Conservation (phyloP, 2,113 vertebrate species). For the Pygoscelis antarcticus region DNA sequence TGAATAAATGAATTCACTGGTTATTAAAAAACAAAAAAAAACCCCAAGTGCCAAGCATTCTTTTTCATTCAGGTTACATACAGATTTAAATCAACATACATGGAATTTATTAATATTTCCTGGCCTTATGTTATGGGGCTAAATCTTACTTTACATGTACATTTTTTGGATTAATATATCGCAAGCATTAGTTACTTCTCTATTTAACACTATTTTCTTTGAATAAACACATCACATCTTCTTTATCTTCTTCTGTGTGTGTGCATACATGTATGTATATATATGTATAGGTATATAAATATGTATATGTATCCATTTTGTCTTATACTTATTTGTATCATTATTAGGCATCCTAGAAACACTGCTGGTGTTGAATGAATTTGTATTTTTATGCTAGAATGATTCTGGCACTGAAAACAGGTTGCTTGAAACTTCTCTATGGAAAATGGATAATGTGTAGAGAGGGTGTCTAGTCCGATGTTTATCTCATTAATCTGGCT, state of each 20-base stretch:
- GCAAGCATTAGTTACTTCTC: not conserved
- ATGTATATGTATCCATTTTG: not conserved
- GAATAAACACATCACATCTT: not conserved
- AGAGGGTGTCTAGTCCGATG: not conserved
- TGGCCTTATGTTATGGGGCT: not conserved
- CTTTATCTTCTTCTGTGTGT: not conserved
- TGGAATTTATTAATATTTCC: not conserved
- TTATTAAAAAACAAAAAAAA: not conserved
- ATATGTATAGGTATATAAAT: not conserved
- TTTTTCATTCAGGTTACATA: not conserved
- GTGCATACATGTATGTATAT: accelerated
- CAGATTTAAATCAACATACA: not conserved
- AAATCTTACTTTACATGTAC: not conserved
- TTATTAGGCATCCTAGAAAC: not conserved
- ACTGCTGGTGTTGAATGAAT: not conserved
- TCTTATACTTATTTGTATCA: not conserved
- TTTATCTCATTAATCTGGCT: constrained; percentile 25
- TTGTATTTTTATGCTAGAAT: not conserved
- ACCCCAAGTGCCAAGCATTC: not conserved
- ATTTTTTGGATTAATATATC: not conserved
- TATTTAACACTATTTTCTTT: not conserved
- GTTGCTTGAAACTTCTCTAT: not conserved
- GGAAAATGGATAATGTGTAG: not conserved
- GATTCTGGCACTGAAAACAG: not conserved
- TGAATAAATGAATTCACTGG: not conserved